A percentile compares a stretch with the other conserved stretches of the same genome.
Conservation (phyloP, 2,797 vertebrate genomes). For the Peromyscus attwateri region DNA sequence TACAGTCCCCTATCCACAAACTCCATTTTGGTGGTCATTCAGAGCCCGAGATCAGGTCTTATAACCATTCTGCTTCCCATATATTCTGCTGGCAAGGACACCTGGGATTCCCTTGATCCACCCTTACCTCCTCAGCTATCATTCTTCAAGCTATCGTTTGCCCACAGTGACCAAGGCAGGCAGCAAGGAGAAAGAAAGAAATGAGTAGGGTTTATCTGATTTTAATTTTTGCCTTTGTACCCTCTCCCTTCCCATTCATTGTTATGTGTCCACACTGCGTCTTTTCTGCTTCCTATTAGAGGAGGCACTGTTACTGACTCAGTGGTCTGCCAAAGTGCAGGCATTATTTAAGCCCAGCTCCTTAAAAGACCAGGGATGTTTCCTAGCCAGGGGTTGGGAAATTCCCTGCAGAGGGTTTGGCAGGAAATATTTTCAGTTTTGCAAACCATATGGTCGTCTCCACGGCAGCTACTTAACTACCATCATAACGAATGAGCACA, state of each 20-base stretch:
- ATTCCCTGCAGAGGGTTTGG: conserved; percentile 25
- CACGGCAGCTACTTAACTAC: neutral
- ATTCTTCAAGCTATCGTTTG: neutral
- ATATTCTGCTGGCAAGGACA: neutral
- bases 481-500: neutral
- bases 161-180: neutral
- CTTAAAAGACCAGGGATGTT: conserved; percentile 10
- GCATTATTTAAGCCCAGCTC: neutral
- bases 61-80: neutral
- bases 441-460: neutral
- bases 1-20: neutral
- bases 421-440: conserved; percentile 18
- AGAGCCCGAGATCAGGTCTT: neutral
- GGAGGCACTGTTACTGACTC: neutral
- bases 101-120: neutral
- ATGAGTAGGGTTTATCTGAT: neutral
- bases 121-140: neutral
- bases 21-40: neutral
- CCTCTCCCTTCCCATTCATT: neutral
- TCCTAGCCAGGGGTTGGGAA: conserved; percentile 22
- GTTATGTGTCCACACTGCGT: neutral
- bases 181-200: neutral
- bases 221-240: neutral
- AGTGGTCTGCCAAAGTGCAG: neutral
- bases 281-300: neutral